Evolutionary conservation across 2,113 vertebrate genomes (phyloP).

Genomic region (Rhizomys pruinosus): DNA sequence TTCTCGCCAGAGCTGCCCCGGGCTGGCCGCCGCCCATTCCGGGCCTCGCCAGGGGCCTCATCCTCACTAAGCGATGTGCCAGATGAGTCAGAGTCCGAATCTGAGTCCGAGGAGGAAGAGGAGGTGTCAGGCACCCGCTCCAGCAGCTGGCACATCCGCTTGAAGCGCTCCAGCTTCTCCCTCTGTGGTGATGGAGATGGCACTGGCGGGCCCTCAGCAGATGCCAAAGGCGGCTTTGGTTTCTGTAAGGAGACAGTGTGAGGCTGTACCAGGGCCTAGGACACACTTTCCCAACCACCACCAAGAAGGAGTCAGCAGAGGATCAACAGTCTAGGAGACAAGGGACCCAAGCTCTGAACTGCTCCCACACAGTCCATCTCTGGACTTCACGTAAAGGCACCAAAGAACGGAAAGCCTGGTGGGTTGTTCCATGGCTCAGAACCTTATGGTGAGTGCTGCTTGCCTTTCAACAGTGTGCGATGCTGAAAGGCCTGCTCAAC

Average conservation of each 20-base stretch:
- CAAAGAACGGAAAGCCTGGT: background rate
- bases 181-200: slow-evolving; percentile 91
- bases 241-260: slow-evolving; percentile 62
- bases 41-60: slow-evolving; percentile 78
- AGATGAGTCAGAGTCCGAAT: slow-evolving; percentile 90
- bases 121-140: slow-evolving; percentile 91
- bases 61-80: slow-evolving; percentile 81
- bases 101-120: slow-evolving; percentile 92
- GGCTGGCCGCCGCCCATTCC: slow-evolving; percentile 82
- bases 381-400: background rate
- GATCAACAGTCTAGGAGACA: background rate
- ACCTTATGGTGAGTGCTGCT: background rate
- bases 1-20: slow-evolving; percentile 83
- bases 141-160: slow-evolving; percentile 94
- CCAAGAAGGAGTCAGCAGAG: slow-evolving; percentile 24
- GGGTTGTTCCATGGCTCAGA: background rate
- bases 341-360: slow-evolving; percentile 32
- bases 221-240: slow-evolving; percentile 79
- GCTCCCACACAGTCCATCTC: background rate
- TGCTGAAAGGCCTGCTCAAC: background rate
- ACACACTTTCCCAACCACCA: background rate
- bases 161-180: slow-evolving; percentile 94
- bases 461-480: background rate
- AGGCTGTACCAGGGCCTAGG: slow-evolving; percentile 46
- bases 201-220: slow-evolving; percentile 76